phyloP scores from a whole-genome alignment of 1,140 invertebrate genomes.

The fruit fly (Drosophila melanogaster) region Release_6_plus_ISO1_MT NC_004354.4:7643501-7644000 shows the following conservation, averaged over 20 bases:
- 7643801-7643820: constrained; percentile 47
- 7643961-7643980: constrained; percentile 17
- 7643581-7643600: constrained; percentile 61
- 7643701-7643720: constrained; percentile 68
- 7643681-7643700: constrained; percentile 85
- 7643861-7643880: constrained; percentile 61
- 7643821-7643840: constrained; percentile 58
- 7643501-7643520: constrained; percentile 74
- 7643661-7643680: constrained; percentile 84
- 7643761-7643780: constrained; percentile 61
- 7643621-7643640: constrained; percentile 2
- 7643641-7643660: constrained; percentile 24
- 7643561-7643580: constrained; percentile 37
- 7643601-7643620: constrained; percentile 18
- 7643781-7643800: constrained; percentile 15
- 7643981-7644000: constrained; percentile 83
- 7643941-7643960: constrained; percentile 45
- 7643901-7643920: constrained; percentile 65
- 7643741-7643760: constrained; percentile 57
- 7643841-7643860: constrained; percentile 78
- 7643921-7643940: constrained; percentile 25
- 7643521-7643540: constrained; percentile 74
- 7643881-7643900: constrained; percentile 16
- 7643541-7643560: constrained; percentile 68
- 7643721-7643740: constrained; percentile 60